Conservation (phyloP, 2,113 vertebrate genomes). For the Urocynchramus pylzowi region DNA sequence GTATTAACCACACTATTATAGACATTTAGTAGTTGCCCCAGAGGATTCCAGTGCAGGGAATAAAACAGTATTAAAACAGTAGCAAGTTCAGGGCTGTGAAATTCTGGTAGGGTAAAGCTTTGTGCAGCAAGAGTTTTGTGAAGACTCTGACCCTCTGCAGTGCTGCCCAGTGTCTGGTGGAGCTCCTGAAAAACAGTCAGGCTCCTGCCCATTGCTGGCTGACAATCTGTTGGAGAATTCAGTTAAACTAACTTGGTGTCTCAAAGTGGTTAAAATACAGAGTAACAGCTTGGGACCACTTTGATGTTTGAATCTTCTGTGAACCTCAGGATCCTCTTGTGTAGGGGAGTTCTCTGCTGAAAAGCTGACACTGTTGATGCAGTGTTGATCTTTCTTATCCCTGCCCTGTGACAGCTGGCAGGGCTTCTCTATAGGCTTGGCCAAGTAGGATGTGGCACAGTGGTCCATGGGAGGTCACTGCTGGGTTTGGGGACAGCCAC, state of each 20-base stretch:
- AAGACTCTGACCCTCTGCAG: not conserved
- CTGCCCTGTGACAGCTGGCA: not conserved
- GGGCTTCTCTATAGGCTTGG: not conserved
- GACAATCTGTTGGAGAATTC: not conserved
- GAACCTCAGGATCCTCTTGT: not conserved
- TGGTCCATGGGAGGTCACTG: not conserved
- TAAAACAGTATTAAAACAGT: not conserved
- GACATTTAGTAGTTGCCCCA: not conserved
- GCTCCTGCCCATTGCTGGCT: not conserved
- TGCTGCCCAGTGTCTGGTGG: not conserved
- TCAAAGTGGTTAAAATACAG: not conserved
- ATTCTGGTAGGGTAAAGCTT: not conserved
- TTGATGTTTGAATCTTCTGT: not conserved
- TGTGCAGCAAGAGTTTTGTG: not conserved
- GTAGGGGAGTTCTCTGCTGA: not conserved
- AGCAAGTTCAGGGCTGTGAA: not conserved
- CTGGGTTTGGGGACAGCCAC: not conserved
- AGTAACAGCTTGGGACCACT: not conserved
- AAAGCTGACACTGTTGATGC: not conserved
- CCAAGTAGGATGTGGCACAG: not conserved
- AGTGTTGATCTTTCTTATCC: rapidly evolving
- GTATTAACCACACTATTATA: not conserved
- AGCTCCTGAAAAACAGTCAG: not conserved
- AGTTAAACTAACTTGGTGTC: not conserved
- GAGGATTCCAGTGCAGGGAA: not conserved